These are phyloP conservation scores for Macrotis lagotis DNA, from an alignment of 2,113 vertebrate species.

Conservation along the genomic window DNA sequence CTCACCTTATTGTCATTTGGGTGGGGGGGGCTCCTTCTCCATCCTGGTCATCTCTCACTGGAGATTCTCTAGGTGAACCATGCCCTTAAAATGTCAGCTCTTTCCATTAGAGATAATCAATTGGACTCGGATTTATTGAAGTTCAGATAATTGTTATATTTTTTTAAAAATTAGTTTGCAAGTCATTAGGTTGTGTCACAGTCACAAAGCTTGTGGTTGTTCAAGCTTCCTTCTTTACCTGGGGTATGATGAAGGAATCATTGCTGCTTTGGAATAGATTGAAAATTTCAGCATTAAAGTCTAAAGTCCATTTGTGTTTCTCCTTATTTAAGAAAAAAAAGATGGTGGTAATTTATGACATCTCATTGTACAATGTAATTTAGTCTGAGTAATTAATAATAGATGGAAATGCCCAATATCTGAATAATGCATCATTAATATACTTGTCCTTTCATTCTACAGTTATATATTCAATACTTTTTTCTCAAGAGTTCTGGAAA, in stretches of 20 bases:
- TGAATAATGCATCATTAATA: conserved; percentile 3
- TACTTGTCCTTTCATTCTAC: neutral
- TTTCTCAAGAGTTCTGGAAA: neutral
- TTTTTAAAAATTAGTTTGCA: neutral
- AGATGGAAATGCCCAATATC: neutral
- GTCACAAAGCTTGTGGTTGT: neutral
- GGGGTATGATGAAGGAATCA: neutral
- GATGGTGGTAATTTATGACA: neutral
- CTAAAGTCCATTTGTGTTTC: neutral
- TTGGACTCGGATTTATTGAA: neutral
- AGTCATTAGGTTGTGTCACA: neutral
- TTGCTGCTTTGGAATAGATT: neutral
- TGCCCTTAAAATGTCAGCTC: neutral
- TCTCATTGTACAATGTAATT: neutral
- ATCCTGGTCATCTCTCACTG: neutral
- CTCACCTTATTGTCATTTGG: neutral
- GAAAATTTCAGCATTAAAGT: neutral
- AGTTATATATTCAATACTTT: neutral
- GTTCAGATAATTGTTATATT: neutral
- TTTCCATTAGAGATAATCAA: neutral
- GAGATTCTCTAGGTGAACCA: neutral
- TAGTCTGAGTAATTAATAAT: neutral
- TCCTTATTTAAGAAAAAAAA: neutral
- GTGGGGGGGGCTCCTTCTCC: neutral
- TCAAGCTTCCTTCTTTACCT: neutral